phyloP scores from a whole-genome alignment of 2,113 vertebrate genomes.

The Myocastor coypus region DNA sequence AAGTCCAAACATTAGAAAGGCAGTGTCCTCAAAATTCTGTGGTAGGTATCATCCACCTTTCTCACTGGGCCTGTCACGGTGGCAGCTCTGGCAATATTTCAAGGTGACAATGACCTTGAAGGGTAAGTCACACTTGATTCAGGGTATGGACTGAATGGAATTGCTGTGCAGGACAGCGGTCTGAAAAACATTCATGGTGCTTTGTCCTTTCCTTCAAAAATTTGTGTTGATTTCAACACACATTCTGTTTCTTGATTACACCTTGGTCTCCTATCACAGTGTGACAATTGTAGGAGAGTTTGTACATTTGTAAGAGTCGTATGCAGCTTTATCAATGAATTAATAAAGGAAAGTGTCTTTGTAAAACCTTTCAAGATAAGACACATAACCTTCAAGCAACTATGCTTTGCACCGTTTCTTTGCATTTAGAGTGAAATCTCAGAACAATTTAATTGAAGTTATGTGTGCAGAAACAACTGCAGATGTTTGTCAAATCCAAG shows the following conservation, averaged over 20 bases:
- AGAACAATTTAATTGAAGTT: background rate
- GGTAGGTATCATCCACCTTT: background rate
- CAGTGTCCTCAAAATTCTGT: background rate
- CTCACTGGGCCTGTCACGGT: background rate
- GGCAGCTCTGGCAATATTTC: background rate
- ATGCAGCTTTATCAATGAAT: background rate
- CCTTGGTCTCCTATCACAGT: background rate
- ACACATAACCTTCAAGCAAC: background rate
- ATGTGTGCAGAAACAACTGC: background rate
- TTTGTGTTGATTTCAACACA: background rate
- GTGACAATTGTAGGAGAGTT: background rate
- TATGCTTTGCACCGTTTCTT: background rate
- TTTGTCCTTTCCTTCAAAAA: background rate
- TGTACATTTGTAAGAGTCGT: background rate
- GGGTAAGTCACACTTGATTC: background rate
- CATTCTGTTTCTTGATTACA: background rate
- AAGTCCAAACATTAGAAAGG: background rate
- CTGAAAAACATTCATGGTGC: rapidly evolving
- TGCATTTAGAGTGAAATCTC: background rate
- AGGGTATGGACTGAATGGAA: background rate
- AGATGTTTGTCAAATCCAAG: background rate
- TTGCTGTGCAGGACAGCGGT: background rate
- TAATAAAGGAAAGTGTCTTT: background rate
- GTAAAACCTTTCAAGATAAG: background rate
- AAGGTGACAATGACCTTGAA: background rate